Evolutionary conservation across 2,888 invertebrate genomes (phyloP), one percentile per base, ranked within the genome.

Genomic region (Slavum lentiscoides): DNA sequence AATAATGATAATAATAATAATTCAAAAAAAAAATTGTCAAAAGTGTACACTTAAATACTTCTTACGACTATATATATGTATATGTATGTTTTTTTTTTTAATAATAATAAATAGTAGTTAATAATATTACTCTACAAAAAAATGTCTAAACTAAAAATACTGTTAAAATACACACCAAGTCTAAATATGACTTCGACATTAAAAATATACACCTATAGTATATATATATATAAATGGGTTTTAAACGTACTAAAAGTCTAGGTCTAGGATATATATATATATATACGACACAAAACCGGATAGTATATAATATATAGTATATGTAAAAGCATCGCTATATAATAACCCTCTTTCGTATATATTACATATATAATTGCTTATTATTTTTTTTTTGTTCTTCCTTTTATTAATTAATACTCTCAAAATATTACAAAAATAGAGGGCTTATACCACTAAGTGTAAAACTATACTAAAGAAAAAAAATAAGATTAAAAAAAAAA

Each of bases 351-450:
- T 80, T 77, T 55, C 19, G 21, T 66, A 74, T 69, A 43, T 49
- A 67, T 43, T 23, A 9, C 30, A 30, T 39, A 30, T 74, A 64
- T 80, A 80, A 80, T 75, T 82, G 61, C 77, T 83, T 82, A 81
- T 82, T 82, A 77, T 83, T 82, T 82, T 30, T 30, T 30, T 30
- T 30, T 30, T 30, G 30, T 83, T 82, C 82, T 82, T 82, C 81
- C 76, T 82, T 83, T 83, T 84, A 30, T 30, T 30, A 30, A 83
- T 83, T 83, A 77, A 49, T 49, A 82, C 72, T 83, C 82, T 82
- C 81, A 83, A 82, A 74, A 83, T 81, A 83, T 83, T 84, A 84
- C 84, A 84, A 84, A 84, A 84, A 84, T 84, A 84, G 84, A 84
- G 84, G 84, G 84, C 84, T 83, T 82, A 30, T 30, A 83, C 82